Evolutionary conservation across 2,888 invertebrate species (phyloP), one percentile per base, ranked within the genome.

Genomic region (Andrena marginata): DNA sequence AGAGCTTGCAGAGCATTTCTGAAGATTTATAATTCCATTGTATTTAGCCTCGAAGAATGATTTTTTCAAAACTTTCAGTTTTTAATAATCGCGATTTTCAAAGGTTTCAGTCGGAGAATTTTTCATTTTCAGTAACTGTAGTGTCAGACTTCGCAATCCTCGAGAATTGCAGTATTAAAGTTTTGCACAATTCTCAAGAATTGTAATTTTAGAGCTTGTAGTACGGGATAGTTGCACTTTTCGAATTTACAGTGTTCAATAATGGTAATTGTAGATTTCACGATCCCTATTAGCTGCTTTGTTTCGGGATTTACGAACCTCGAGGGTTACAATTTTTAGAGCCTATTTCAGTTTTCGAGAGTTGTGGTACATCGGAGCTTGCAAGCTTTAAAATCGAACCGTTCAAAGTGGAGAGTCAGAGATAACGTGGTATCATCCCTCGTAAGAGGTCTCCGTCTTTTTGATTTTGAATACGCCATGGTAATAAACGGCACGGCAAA

Each of bases 401-500:
- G 26, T 51, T 56, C 8, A 20, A 48, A n/a, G 33, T 16, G 49
- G 42, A 2, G 20, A 60, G 33, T 48, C 59, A 42, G 13, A 42
- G 16, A 42, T 42, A 16, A 16, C 42, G 42, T 5, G 16, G 42
- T 42, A 16, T 42, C 13, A 42, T 77, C 51, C 16, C 62, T 68
- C 67, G 56, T 8, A 26, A 56, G 5, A 5, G 60, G 29, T 69
- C 26, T 31, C 23, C 23, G 48, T 54, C 71, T 49, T 33, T 73
- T 31, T 77, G 68, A 77, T 77, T 48, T 69, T 20, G 79, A 84
- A 70, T 82, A 77, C 73, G 86, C 76, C 85, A 75, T 76, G 82
- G 80, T 77, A 70, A 64, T 68, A 67, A 70, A 71, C 65, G 67
- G 42, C 23, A 63, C 1, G 7, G 60, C 33, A 60, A 70, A 77